phyloP scores from a whole-genome alignment of 2,113 vertebrate species.

The Ranitomeya variabilis region DNA sequence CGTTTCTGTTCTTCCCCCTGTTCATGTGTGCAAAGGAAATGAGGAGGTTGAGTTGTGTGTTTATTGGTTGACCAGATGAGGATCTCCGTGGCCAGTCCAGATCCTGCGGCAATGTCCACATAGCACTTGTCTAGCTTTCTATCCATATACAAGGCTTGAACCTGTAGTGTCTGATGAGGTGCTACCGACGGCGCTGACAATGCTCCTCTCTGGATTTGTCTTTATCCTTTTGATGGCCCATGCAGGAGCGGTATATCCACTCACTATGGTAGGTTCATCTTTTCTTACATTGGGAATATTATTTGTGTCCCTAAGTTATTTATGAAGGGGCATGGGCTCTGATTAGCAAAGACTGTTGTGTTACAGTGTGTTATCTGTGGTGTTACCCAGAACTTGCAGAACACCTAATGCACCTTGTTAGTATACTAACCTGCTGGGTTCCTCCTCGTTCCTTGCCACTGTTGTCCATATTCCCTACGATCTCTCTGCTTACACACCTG shows the following conservation, averaged over 20 bases:
- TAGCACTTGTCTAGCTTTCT: neutral
- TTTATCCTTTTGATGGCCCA: neutral
- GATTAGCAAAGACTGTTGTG: too few relatives aligned
- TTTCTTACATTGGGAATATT: neutral
- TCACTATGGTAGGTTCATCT: neutral
- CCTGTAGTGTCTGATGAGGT: neutral
- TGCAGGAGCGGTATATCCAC: neutral
- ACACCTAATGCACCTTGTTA: too few relatives aligned
- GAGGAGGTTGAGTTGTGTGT: constrained; percentile 41
- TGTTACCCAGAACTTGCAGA: too few relatives aligned
- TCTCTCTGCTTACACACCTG: too few relatives aligned
- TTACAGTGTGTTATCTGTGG: too few relatives aligned
- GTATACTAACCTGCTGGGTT: neutral
- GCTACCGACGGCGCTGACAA: neutral
- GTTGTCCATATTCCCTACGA: too few relatives aligned
- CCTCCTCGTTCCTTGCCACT: neutral
- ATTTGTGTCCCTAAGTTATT: neutral
- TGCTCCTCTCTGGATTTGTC: constrained; percentile 17
- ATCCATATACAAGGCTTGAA: neutral
- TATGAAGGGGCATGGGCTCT: neutral
- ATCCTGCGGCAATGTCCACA: neutral
- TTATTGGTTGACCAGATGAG: constrained; percentile 11
- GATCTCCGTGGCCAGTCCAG: neutral
- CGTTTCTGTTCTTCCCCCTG: constrained; percentile 73
- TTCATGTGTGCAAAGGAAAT: neutral